These are phyloP conservation scores for Leucophora obtusa DNA, from an alignment of 2,888 invertebrate genomes.

Conservation along the genomic window DNA sequence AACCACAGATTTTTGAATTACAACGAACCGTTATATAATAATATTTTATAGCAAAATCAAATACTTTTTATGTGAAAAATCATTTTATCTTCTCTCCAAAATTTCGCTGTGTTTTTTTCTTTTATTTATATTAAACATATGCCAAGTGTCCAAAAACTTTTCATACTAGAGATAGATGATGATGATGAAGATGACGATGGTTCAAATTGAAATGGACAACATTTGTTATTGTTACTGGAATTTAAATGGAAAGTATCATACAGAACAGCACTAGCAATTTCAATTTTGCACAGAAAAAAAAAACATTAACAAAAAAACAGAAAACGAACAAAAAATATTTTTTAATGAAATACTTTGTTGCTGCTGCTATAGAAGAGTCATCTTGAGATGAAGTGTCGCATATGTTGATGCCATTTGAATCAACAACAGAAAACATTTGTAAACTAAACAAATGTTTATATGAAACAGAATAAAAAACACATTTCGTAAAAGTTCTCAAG, in stretches of 20 bases:
- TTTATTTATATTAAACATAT: constrained; percentile 43
- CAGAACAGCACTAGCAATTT: constrained; percentile 38
- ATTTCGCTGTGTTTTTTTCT: neutral
- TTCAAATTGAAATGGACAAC: constrained; percentile 51
- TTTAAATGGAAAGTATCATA: constrained; percentile 54
- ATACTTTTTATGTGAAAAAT: no score
- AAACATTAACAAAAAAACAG: neutral
- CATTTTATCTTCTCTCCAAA: neutral
- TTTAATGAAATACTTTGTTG: constrained; percentile 56
- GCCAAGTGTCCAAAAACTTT: constrained; percentile 52
- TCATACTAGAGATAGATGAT: constrained; percentile 43
- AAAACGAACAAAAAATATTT: constrained; percentile 15
- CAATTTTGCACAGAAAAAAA: constrained; percentile 30
- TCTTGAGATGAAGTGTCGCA: constrained; percentile 68
- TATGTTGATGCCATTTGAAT: constrained; percentile 69
- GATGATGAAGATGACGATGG: constrained; percentile 31
- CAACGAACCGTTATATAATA: no score
- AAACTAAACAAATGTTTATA: constrained; percentile 36
- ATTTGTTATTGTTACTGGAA: constrained; percentile 60
- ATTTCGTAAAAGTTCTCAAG: constrained; percentile 34
- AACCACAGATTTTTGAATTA: no score
- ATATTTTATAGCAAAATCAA: no score
- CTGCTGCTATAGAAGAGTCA: constrained; percentile 32
- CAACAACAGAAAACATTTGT: constrained; percentile 56
- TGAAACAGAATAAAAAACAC: neutral